Evolutionary conservation across 1,140 invertebrate genomes (phyloP), one percentile per base, ranked within the genome.

Genomic region (Drosophila lini): DNA sequence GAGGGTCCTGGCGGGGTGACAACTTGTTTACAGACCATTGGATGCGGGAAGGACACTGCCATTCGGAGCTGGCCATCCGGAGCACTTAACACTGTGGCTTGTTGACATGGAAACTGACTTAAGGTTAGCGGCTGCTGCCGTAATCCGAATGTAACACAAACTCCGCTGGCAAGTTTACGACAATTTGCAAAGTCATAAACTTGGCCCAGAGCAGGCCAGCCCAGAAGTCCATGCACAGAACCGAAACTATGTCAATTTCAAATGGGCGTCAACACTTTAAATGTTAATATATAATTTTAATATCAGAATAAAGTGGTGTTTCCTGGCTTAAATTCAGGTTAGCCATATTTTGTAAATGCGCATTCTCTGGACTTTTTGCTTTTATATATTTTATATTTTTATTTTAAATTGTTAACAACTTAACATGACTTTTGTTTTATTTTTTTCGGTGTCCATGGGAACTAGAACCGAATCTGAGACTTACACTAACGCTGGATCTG

Each of bases 21-120:
- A 62, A 74, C 68, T 65, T 61, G 73, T 70, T 85, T 84, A 80
- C 77, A 83, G 45, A 65, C 81, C 77, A 83, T 84, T 85, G 81
- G 61, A 73, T 75, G 64, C 57, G 40, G 40, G 42, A 38, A 60
- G 25, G 45, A 70, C 56, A 47, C 71, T 57, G 48, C 13, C 68
- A 75, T 74, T 68, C 32, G 22, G 11, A 69, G 47, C 38, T 60
- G 64, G 44, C 42, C 76, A 71, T 63, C 44, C 61, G 52, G 47
- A 48, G 57, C 58, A 76, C 65, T 73, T 73, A 52, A 42, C 60
- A 63, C 55, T 77, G 65, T 44, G 81, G 77, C 59, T 59, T 84
- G 81, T 84, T 83, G 81, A 83, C 81, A 84, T 71, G 77, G 77
- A 80, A 84, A 71, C 68, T 77, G 80, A 80, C 83, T 88, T 82